A percentile compares a stretch with the other conserved stretches of the same genome.
Conservation (phyloP, 2,888 invertebrate genomes). For the Amiota communis region DNA sequence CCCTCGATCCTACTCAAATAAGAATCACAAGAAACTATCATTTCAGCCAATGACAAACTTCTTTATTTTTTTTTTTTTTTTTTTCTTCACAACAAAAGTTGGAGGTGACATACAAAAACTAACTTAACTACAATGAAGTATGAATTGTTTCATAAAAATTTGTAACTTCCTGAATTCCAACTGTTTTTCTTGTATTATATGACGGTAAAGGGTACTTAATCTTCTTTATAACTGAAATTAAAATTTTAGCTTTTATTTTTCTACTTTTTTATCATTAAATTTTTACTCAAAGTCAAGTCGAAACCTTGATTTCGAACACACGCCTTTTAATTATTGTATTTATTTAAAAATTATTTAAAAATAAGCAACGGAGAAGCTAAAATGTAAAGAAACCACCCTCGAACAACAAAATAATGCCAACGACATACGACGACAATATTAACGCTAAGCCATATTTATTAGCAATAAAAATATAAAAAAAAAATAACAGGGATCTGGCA, state of each 20-base stretch:
- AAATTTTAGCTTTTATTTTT: constrained; percentile 45
- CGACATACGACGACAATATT: constrained; percentile 47
- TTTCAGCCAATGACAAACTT: too few relatives aligned
- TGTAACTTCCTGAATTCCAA: too few relatives aligned
- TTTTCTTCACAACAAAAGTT: too few relatives aligned
- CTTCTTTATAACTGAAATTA: constrained; percentile 54
- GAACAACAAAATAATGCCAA: constrained; percentile 33
- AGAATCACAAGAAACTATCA: constrained; percentile 4
- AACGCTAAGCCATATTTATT: constrained; percentile 34
- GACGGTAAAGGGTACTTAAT: constrained; percentile 44
- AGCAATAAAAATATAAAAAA: not conserved
- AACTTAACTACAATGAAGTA: too few relatives aligned
- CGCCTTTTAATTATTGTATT: constrained; percentile 62
- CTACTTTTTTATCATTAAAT: not conserved
- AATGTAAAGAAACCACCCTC: not conserved
- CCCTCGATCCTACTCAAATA: too few relatives aligned
- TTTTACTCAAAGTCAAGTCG: constrained; percentile 62
- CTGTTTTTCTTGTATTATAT: too few relatives aligned
- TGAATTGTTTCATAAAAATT: too few relatives aligned
- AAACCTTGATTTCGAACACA: constrained; percentile 58
- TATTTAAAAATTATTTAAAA: constrained; percentile 34
- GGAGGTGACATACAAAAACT: too few relatives aligned
- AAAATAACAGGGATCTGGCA: not conserved
- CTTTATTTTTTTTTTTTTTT: too few relatives aligned
- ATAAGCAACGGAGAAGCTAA: not conserved